Evolutionary conservation across 30 jellyfish, hydroid and myxozoan species (phyloP), one percentile per base, ranked within the genome.

Genomic region (Haliclystus octoradiatus): DNA sequence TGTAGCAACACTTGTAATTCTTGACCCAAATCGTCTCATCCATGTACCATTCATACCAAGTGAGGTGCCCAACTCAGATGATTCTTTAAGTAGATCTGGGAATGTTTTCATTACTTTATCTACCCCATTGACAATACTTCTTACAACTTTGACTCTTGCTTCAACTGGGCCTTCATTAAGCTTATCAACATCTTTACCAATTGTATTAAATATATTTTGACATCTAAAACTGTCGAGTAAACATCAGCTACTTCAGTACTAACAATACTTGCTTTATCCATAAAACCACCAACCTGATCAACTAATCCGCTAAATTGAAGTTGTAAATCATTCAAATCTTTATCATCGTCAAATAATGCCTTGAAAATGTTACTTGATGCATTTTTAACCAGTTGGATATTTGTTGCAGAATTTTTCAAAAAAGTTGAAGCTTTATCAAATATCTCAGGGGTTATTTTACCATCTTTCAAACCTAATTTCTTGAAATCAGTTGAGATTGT

Each of bases 151-250:
- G 29, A 85, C 62, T 24, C 92, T 57, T 13, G 84, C 57, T 50
- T 88, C 97, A 2, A 88, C 63, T 4, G 97, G 97, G 7, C 97
- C 94, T 61, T 75, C 63, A 2, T 65, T 33, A 33, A 75, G 30
- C 2, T 62, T 28, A 13, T 80, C 79, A 1, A 80, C 27, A 46
- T 80, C 53, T 3, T 31, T 46, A 0, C 76, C 69, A 26, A 88
- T 65, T 2, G 46, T 47, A 0, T 50, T 25, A 35, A 69, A 51
- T 27, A 78, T 63, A 14, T 30, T 51, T 70, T 73, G 32, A 81
- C 69, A 4, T 76, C 73, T 51, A 65, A 52, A 22, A 70, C 92
- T 22, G 93, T 63, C 49, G 66, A 61, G 66, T 47, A 88, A 12
- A 90, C 86, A 0, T 53, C 71, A 24, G 66, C 93, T 12, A 77